Base-by-base conservation (phyloP, 2,888 invertebrate genomes). In the Diplolepis rosae region DNA sequence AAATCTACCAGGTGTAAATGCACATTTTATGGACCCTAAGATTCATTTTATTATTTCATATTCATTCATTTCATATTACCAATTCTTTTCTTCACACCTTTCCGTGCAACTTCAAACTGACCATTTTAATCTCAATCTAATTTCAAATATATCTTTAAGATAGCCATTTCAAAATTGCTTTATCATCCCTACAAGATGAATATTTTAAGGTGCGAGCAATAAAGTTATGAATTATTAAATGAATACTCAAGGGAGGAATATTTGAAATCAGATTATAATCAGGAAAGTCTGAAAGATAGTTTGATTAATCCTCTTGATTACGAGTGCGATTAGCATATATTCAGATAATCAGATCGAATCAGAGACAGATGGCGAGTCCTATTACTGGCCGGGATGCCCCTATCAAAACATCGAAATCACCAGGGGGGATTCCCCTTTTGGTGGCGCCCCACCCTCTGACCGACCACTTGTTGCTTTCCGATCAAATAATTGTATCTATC, bases 341-440 rank as follows among this genome's bases (percentile, higher is more conserved):
- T n/a, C 39, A 9, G n/a, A 15, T 32, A 56, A 61, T 39, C 61
- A 13, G 56, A 56, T 56, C 35, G 24, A 61, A 61, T 39, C 56
- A 56, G 61, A 39, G 61, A 56, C 35, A 56, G 35, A 9, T 52
- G 28, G 28, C n/a, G 15, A 22, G 56, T 56, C 56, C 22, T 35
- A 56, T 56, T 56, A 56, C 18, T 18, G 56, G 61, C 35, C 1
- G 61, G 50, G 56, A 65, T 42, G 48, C 71, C 54, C 13, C 54
- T 71, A 71, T 71, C 71, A 52, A 65, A 56, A 65, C 71, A 71
- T 71, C 68, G 68, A 71, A 71, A 68, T 71, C 71, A 61, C 71
- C 68, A 45, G 56, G 65, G 65, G 65, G 69, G 50, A 65, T 65
- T 45, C 35, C 48, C 51, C 45, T 32, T 32, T 24, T 61, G 48